Evolutionary conservation across 1,140 invertebrate species (phyloP).

Genomic region (Adoxophyes honmai): DNA sequence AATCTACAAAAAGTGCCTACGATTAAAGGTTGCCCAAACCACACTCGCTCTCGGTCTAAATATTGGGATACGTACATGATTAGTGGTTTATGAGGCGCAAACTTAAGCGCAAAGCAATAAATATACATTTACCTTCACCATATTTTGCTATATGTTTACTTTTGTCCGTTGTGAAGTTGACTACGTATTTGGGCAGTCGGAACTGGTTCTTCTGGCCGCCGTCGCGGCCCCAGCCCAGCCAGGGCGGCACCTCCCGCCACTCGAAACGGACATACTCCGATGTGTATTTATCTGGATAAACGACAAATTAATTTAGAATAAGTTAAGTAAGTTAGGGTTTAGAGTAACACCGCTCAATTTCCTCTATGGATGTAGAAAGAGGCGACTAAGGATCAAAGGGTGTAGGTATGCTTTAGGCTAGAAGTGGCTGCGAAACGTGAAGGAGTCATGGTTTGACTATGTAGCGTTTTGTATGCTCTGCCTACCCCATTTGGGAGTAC

Average conservation of each 20-base stretch:
- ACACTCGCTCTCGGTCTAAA: not conserved
- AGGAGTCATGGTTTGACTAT: too few relatives aligned
- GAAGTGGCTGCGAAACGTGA: too few relatives aligned
- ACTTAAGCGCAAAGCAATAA: constrained; percentile 74
- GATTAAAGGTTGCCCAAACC: not conserved
- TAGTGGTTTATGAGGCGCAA: constrained; percentile 48
- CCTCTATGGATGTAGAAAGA: too few relatives aligned
- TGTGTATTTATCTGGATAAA: constrained; percentile 77
- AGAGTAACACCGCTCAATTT: too few relatives aligned
- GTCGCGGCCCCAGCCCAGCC: constrained; percentile 62
- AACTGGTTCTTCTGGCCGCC: constrained; percentile 76
- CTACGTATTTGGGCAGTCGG: constrained; percentile 80
- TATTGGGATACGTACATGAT: constrained; percentile 18
- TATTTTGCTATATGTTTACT: constrained; percentile 78
- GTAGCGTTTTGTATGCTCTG: too few relatives aligned
- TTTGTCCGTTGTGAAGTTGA: constrained; percentile 78
- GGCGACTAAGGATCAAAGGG: too few relatives aligned
- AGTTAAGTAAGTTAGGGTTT: too few relatives aligned
- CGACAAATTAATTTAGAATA: constrained; percentile 20
- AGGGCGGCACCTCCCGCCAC: constrained; percentile 76
- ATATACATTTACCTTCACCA: constrained; percentile 79
- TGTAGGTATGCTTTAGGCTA: too few relatives aligned
- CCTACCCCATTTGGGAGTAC: too few relatives aligned
- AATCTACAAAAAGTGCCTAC: not conserved
- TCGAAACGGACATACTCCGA: constrained; percentile 77